Base-by-base conservation (phyloP, 2,888 invertebrate genomes). In the Drosophila histrio region DNA sequence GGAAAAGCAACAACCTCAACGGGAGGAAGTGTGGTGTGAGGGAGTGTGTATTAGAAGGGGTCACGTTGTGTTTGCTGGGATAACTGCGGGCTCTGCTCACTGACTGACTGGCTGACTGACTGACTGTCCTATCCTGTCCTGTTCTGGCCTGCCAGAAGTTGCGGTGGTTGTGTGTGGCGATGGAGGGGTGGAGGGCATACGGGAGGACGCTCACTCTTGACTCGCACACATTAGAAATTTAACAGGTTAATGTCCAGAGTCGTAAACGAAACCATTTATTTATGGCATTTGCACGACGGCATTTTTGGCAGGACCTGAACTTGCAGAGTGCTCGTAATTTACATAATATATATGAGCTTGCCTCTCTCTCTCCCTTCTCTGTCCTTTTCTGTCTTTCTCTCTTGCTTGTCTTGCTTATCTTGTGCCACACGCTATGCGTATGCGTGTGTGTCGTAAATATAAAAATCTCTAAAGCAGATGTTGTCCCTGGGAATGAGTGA, bases 211-310 rank as follows among this genome's bases (percentile, higher is more conserved):
- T 68, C 72, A 66, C 64, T 68, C 72, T 71, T 65, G 77, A 77
- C 77, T 72, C 58, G 60, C 62, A 82, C 70, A 85, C 87, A 84
- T 87, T 87, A 87, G 83, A 82, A 86, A 85, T 87, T 84, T 84
- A 84, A 85, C 88, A 85, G 88, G 84, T 87, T 85, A 85, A 85
- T 85, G 84, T 87, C 86, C 83, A 87, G 83, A 86, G 88, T 85
- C 88, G 88, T 87, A 85, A 85, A 83, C 83, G 88, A 87, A 83
- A 86, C 88, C 88, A 85, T 85, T 85, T 87, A 85, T 87, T 85
- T 80, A 85, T 87, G 88, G 78, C 77, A 79, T 75, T 77, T 78
- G 78, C 72, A 61, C 66, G 63, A 69, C 30, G 59, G 72, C 56
- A 67, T 71, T 77, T 77, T 76, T 60, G 78, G 71, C 71, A 73